Conservation (phyloP, 2,113 vertebrate genomes). For the Vicugna pacos region DNA sequence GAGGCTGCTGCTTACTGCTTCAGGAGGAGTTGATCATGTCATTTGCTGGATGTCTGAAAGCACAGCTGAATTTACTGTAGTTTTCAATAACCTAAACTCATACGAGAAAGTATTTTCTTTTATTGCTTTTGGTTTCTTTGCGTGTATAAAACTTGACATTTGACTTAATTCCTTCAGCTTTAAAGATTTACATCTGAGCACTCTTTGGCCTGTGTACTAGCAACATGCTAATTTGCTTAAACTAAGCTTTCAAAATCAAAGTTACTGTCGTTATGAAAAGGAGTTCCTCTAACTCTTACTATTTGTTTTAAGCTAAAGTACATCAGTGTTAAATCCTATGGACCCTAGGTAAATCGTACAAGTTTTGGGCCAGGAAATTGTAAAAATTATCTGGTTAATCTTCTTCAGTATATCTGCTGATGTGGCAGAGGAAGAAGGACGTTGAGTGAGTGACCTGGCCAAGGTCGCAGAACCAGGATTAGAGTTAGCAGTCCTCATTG, state of each 20-base stretch:
- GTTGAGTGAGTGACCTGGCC: not conserved
- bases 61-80: not conserved
- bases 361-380: not conserved
- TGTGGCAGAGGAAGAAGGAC: not conserved
- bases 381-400: not conserved
- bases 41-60: not conserved
- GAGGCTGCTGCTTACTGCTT: not conserved
- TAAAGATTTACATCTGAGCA: not conserved
- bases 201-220: not conserved
- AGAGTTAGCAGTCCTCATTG: not conserved
- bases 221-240: conserved; percentile 28
- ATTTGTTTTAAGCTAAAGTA: not conserved
- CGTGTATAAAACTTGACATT: not conserved
- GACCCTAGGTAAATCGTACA: not conserved
- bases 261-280: not conserved
- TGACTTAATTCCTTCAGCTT: not conserved
- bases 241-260: conserved; percentile 1
- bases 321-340: not conserved
- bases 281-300: not conserved
- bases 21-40: not conserved
- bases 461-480: not conserved
- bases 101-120: not conserved
- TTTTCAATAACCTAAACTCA: not conserved
- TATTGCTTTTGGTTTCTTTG: not conserved
- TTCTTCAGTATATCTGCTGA: not conserved